Base-by-base conservation (phyloP, 2,888 invertebrate genomes). In the Erebia palarica region DNA sequence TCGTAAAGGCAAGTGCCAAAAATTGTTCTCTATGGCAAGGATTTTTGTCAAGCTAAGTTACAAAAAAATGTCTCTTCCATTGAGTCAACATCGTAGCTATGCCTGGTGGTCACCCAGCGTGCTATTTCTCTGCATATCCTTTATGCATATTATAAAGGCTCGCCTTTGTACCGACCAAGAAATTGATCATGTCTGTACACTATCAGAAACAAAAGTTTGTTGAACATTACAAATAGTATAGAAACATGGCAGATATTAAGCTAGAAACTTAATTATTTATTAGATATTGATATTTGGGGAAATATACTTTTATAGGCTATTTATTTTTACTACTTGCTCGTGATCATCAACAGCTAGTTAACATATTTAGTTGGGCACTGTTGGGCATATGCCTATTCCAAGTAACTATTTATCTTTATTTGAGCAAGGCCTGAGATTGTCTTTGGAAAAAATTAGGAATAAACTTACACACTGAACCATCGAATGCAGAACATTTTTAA, bases 101-200 rank as follows among this genome's bases (percentile, higher is more conserved):
- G 21, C 65, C 65, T 70, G 74, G 72, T 74, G 74, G 74, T 74
- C 74, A 70, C 70, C 72, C 65, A 74, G 70, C 69, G 65, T 67
- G 68, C 51, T 21, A 61, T 64, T 42, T 59, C 58, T 70, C 63
- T 16, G 53, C 51, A 13, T 68, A 65, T 71, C 65, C 61, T 66
- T 63, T 67, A 70, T 70, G 55, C 67, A 67, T 66, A 70, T 70
- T 63, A 70, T 70, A 67, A 63, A 63, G 66, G 49, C 63, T 57
- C 21, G 66, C 66, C 66, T 67, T 70, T 70, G 70, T 70, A 63
- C 61, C 27, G 36, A 55, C 61, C 57, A 69, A 69, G 71, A 58
- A 69, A 73, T 73, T 73, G 73, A 73, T 73, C 73, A 73, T 66
- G 69, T 42, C 66, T 60, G 60, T 49, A 47, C 66, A 47, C 66